A percentile compares a stretch with the other conserved stretches of the same genome.
These are phyloP conservation scores for Dromaius novaehollandiae DNA, from an alignment of 2,113 vertebrate genomes.

Conservation along the genomic window DNA sequence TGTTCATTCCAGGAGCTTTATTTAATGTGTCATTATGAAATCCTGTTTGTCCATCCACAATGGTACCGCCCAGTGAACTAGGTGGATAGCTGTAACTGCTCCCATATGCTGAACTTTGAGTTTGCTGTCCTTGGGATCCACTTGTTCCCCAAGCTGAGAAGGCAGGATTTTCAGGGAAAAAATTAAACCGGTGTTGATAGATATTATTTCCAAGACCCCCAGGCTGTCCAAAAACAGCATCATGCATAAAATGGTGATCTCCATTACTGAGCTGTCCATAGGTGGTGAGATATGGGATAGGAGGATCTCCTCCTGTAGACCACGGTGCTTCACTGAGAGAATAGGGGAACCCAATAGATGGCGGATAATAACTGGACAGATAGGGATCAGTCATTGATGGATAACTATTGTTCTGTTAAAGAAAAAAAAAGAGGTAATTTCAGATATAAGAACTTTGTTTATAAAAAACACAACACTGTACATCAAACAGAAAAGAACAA, in stretches of 20 bases:
- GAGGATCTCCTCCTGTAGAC: slow-evolving; percentile 95
- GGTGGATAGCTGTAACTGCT: slow-evolving; percentile 94
- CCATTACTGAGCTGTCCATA: slow-evolving; percentile 95
- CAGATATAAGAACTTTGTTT: not conserved
- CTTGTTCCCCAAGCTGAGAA: slow-evolving; percentile 96
- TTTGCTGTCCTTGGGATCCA: slow-evolving; percentile 93
- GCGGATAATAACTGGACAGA: slow-evolving; percentile 94
- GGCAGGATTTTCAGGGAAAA: slow-evolving; percentile 94
- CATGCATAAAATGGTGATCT: slow-evolving; percentile 95
- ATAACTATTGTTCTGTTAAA: slow-evolving; percentile 91
- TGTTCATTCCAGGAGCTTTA: slow-evolving; percentile 95
- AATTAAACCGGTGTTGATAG: slow-evolving; percentile 95
- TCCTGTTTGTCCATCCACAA: slow-evolving; percentile 93
- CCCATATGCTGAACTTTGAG: slow-evolving; percentile 92
- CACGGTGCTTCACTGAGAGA: slow-evolving; percentile 95
- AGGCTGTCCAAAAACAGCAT: slow-evolving; percentile 94
- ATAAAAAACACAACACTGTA: not conserved
- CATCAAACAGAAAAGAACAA: not conserved
- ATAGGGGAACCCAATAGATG: slow-evolving; percentile 95
- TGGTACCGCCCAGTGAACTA: slow-evolving; percentile 91
- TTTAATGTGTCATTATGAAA: slow-evolving; percentile 92
- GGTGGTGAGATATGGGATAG: slow-evolving; percentile 93
- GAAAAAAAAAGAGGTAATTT: slow-evolving; percentile 8
- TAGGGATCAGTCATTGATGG: slow-evolving; percentile 97
- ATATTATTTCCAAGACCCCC: slow-evolving; percentile 92